Base-by-base conservation (phyloP, 2,797 vertebrate species). In the Apodemus agrarius region DNA sequence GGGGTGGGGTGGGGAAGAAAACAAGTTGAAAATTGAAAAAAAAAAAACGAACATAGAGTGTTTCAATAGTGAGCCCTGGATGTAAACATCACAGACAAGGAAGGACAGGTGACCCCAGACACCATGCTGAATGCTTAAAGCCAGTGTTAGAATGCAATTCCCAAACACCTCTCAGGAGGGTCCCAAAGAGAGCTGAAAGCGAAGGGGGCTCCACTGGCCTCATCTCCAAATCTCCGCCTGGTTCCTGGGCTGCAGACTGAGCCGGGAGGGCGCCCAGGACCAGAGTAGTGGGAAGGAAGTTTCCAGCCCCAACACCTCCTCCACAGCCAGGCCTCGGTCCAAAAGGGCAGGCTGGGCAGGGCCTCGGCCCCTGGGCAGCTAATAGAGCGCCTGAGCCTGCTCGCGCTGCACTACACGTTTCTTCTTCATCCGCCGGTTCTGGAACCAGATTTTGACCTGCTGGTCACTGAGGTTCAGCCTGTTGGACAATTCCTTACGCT, bases 391-490 rank as follows among this genome's bases (percentile, higher is more conserved):
- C 97, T 99, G 99, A 4, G 99, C 98, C 90, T 99, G 99, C 87
- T 99, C 99, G 6, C 99, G 99, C 99, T 99, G 99, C 97, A 99
- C 98, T 96, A 99, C 99, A 6, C 99, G 99, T 95, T 99, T 99
- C 99, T 99, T 99, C 98, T 99, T 99, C 99, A 99, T 99, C 84
- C 99, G 98, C 84, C 99, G 98, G 95, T 99, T 99, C 98, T 99
- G 99, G 98, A 99, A 99, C 99, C 99, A 99, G 91, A 99, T 99
- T 99, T 99, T 99, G 97, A 99, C 99, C 98, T 99, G 99, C 95
- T 99, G 99, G 96, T 99, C 99, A 96, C 99, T 99, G 97, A 99
- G 99, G 96, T 99, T 99, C 98, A 99, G 98, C 98, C 99, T 99
- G 97, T 99, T 99, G 52, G 99, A 99, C 90, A 99, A 98, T 97